Evolutionary conservation across 2,797 vertebrate species (phyloP), one percentile per base, ranked within the genome.

Genomic region (Periparus ater): DNA sequence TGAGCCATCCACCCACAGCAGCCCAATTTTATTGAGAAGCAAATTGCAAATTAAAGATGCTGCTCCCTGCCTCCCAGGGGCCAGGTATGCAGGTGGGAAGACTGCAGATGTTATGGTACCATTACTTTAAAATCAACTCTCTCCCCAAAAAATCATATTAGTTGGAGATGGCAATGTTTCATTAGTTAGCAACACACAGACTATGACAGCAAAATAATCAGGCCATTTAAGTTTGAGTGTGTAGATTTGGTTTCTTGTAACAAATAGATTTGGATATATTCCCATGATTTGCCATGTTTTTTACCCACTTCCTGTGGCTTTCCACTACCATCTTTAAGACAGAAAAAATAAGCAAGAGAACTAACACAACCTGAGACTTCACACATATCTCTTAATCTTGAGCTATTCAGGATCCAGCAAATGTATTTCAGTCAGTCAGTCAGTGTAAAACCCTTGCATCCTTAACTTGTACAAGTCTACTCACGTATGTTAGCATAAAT

Each of bases 11-110:
- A 1, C 19, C 29, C 0, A 0, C 50, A 58, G 47, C 47, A 82
- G 27, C 30, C 4, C 0, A 0, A 20, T 3, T 1, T 34, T 2
- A 4, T 1, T 6, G 57, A 66, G 38, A 22, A 89, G 50, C 32
- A 53, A 72, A 38, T 0, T 44, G 34, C 40, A 51, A 79, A 34
- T 25, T 38, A 23, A 55, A 2, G 7, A 29, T 8, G 38, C 25
- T 85, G 61, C 12, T 38, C 72, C 38, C 32, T 29, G 13, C 63
- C 78, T 77, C 73, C 54, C 17, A 1, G 13, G 2, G 1, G 15
- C 48, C 57, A 72, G 45, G 47, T 22, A 45, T 1, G 1, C 32
- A 17, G 61, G 7, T 3, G 1, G 20, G 34, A 71, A 73, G 40
- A 61, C 61, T 53, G 71, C 32, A 61, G 42, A 45, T 2, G 1